phyloP scores from a whole-genome alignment of 2,797 vertebrate species.

The Neomorphus geoffroyi region DNA sequence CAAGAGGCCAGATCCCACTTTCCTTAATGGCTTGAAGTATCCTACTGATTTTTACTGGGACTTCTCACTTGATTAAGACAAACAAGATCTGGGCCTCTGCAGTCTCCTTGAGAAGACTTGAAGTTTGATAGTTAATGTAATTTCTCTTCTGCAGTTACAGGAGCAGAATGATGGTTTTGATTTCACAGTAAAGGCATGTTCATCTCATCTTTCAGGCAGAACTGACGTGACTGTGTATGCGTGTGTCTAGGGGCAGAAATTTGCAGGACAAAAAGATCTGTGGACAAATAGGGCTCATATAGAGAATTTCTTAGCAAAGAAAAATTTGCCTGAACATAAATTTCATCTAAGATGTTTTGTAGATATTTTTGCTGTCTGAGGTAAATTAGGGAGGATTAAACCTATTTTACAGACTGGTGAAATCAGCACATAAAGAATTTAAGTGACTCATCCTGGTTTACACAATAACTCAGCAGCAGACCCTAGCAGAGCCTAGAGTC shows the following conservation, averaged over 20 bases:
- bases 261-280: conserved; percentile 32
- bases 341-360: conserved; percentile 41
- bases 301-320: not conserved
- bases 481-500: not conserved
- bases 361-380: conserved; percentile 50
- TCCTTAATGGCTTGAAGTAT: not conserved
- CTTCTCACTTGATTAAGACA: conserved; percentile 1
- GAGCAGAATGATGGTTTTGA: conserved; percentile 24
- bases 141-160: not conserved
- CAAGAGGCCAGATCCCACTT: not conserved
- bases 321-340: not conserved
- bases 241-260: conserved; percentile 4
- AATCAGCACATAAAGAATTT: conserved; percentile 46
- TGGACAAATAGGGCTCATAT: conserved; percentile 3
- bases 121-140: not conserved
- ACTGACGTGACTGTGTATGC: not conserved
- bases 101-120: not conserved
- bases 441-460: conserved; percentile 39
- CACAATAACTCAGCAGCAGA: conserved; percentile 21
- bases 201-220: conserved; percentile 25
- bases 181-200: conserved; percentile 21
- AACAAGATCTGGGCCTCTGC: not conserved
- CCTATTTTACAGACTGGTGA: conserved; percentile 49
- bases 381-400: conserved; percentile 45
- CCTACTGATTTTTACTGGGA: conserved; percentile 23